Evolutionary conservation across 2,113 vertebrate genomes (phyloP).

Genomic region (Rissa tridactyla): DNA sequence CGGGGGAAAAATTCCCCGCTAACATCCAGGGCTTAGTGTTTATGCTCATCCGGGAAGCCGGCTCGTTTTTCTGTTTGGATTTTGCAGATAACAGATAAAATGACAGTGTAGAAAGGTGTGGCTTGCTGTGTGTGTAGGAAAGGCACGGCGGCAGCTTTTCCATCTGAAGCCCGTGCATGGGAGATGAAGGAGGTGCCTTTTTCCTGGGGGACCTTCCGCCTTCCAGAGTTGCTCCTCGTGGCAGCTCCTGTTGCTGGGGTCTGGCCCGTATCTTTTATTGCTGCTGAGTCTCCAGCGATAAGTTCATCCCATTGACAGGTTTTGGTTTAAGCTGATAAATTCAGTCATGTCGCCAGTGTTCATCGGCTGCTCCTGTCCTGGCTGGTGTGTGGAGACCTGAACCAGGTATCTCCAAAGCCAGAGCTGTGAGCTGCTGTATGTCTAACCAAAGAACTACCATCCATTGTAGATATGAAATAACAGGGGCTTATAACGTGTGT

Average conservation of each 20-base stretch:
- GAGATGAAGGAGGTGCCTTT: background rate
- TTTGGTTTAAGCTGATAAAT: background rate
- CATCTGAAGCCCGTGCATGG: accelerated
- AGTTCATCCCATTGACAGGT: background rate
- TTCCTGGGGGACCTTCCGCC: background rate
- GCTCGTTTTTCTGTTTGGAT: background rate
- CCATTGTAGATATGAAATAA: background rate
- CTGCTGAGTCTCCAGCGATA: background rate
- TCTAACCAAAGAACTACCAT: background rate
- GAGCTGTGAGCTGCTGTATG: background rate
- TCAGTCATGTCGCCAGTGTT: accelerated
- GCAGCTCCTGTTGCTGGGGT: background rate
- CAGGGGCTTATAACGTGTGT: background rate
- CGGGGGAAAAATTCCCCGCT: background rate
- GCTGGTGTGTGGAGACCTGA: background rate
- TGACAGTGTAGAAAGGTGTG: background rate
- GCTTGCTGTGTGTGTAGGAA: accelerated
- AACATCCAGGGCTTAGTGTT: background rate
- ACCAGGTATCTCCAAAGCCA: background rate
- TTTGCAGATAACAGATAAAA: background rate
- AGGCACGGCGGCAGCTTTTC: background rate
- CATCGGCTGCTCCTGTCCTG: background rate
- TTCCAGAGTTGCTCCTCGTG: accelerated
- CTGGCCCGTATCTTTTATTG: background rate
- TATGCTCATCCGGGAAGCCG: accelerated